Evolutionary conservation across 1,140 invertebrate genomes (phyloP).

Genomic region (Sitobion miscanthi): DNA sequence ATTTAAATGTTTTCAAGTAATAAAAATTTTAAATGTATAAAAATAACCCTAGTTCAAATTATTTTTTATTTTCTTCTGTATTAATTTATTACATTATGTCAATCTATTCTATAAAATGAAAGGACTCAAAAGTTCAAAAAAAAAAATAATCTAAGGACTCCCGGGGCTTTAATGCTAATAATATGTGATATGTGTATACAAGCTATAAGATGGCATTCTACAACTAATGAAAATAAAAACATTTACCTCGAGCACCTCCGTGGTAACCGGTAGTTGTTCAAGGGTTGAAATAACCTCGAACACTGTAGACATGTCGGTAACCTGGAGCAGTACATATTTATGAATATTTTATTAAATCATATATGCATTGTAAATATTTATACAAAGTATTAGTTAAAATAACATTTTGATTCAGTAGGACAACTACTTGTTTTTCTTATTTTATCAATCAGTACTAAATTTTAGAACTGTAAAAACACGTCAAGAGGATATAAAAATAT

Average conservation of each 20-base stretch:
- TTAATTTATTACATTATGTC: background rate
- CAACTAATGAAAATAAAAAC: background rate
- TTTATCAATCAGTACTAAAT: background rate
- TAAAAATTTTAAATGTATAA: background rate
- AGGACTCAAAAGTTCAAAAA: background rate
- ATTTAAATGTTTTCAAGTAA: background rate
- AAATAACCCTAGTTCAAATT: background rate
- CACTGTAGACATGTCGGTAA: slow-evolving; percentile 91
- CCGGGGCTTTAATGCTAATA: background rate
- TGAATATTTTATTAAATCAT: background rate
- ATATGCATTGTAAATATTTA: background rate
- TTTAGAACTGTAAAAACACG: background rate
- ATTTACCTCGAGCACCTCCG: slow-evolving; percentile 90
- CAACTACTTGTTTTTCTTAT: background rate
- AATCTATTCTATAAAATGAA: background rate
- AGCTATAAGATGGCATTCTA: background rate
- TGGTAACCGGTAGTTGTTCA: slow-evolving; percentile 92
- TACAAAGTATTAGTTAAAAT: background rate
- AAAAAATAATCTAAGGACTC: background rate
- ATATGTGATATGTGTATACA: background rate
- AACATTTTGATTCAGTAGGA: background rate
- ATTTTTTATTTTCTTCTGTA: background rate
- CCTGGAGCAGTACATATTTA: slow-evolving; percentile 68
- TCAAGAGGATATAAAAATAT: background rate
- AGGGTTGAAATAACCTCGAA: slow-evolving; percentile 89